Percentiles rank a stretch among this genome's conserved stretches.
These are phyloP conservation scores for Stomorhina lunata DNA, from an alignment of 2,888 invertebrate genomes.

Conservation along the genomic window DNA sequence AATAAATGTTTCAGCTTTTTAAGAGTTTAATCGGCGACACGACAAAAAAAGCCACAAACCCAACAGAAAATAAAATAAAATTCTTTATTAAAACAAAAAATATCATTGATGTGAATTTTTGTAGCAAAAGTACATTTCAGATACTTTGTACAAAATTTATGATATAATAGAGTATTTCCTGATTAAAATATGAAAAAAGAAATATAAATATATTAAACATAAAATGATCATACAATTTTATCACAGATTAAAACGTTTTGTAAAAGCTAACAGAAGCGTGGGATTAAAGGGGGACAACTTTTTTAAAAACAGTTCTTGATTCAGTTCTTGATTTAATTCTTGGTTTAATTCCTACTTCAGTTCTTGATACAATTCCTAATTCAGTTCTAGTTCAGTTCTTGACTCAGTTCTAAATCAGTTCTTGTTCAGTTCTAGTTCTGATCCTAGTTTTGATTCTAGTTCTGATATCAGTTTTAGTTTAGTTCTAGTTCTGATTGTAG, in stretches of 20 bases:
- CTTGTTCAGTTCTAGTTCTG: background rate
- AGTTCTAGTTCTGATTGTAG: background rate
- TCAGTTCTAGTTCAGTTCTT: background rate
- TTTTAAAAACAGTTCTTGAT: background rate
- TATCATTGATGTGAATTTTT: too few relatives aligned
- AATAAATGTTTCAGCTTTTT: background rate
- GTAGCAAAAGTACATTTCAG: background rate
- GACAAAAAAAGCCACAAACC: background rate
- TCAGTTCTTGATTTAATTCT: background rate
- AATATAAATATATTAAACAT: background rate
- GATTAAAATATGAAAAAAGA: constrained; percentile 10
- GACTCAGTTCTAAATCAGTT: background rate
- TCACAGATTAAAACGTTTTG: background rate
- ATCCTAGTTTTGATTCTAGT: background rate
- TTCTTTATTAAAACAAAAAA: too few relatives aligned
- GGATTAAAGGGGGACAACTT: background rate
- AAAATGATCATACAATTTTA: background rate
- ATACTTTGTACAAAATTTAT: background rate
- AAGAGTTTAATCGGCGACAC: background rate
- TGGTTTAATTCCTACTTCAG: background rate
- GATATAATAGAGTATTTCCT: constrained; percentile 33
- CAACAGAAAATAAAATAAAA: background rate
- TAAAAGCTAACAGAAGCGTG: background rate
- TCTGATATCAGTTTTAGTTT: background rate
- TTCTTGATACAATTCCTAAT: background rate